Base-by-base conservation (phyloP, 2,113 vertebrate species). In the Balaeniceps rex region DNA sequence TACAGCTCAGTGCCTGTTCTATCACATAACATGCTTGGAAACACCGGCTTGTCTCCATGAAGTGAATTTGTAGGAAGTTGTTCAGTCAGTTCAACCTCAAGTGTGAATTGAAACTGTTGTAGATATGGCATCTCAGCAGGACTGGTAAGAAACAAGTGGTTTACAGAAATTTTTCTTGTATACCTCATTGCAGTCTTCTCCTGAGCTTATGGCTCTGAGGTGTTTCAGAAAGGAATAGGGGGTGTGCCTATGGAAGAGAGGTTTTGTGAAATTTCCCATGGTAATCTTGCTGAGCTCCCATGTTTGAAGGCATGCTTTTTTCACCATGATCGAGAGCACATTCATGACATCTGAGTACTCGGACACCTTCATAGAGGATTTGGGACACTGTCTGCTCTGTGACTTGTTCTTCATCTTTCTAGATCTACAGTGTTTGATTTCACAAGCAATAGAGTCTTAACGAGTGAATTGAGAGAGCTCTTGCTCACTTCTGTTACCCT, bases 41-140 rank as follows among this genome's bases (percentile, higher is more conserved):
- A 34, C 28, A 14, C 18, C 0, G 0, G 6, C 23, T 31, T 78
- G 23, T 15, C 25, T 54, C 14, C 42, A 6, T 22, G 36, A 47
- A 47, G 1, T 42, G 55, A 42, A 68, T 69, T 42, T 91, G 38
- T 26, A 58, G 14, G 40, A 88, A 33, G 13, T 16, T 64, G 4
- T 44, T 47, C 16, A 72, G 29, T 34, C 42, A 58, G 25, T 28
- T 75, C 34, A 68, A 23, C 17, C 33, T 54, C 14, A 54, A 47
- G n/a, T 19, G 25, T 54, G 29, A 66, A 46, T 19, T 33, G 38
- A 77, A 82, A 25, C 25, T 69, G 36, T 49, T 58, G 42, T 36
- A 57, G 63, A 38, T 21, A 12, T 7, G 33, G 26, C 11, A 11
- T 70, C 10, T 55, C 25, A 42, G 31, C 12, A 60, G 46, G 38